phyloP scores from a whole-genome alignment of 2,113 vertebrate genomes.

The Larimichthys crocea region DNA sequence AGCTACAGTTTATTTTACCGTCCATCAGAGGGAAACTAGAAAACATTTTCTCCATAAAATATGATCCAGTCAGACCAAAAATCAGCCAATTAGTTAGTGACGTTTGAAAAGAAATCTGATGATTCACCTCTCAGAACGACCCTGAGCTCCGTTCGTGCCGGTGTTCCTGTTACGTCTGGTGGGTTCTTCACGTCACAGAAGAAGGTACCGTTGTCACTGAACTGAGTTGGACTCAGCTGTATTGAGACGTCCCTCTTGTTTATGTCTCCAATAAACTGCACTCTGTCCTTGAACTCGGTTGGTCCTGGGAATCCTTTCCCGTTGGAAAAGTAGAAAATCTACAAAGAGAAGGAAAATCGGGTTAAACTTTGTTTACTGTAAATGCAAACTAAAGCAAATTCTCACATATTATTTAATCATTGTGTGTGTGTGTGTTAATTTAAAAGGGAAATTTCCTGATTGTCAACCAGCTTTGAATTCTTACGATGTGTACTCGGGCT shows the following conservation, averaged over 20 bases:
- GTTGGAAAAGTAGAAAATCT: slow-evolving; percentile 89
- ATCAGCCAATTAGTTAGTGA: no score
- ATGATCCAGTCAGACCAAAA: no score
- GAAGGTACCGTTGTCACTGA: slow-evolving; percentile 94
- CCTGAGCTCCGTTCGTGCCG: slow-evolving; percentile 86
- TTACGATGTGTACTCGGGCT: no score
- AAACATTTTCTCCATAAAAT: no score
- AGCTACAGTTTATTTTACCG: no score
- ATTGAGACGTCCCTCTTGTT: slow-evolving; percentile 95
- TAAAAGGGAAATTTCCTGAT: no score
- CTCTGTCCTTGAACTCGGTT: slow-evolving; percentile 86
- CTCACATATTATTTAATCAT: no score
- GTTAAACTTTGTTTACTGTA: background rate
- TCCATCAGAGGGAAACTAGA: no score
- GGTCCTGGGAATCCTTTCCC: slow-evolving; percentile 82
- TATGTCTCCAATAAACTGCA: slow-evolving; percentile 92
- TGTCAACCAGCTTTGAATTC: no score
- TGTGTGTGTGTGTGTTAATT: no score
- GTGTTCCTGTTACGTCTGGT: slow-evolving; percentile 87
- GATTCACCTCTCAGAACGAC: slow-evolving; percentile 92
- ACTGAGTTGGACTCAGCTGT: slow-evolving; percentile 88
- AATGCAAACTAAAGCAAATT: background rate
- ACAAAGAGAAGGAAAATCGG: background rate
- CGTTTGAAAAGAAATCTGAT: background rate
- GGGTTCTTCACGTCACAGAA: slow-evolving; percentile 93